Base-by-base conservation (phyloP, 2,797 vertebrate genomes). In the Apogon talboti region DNA sequence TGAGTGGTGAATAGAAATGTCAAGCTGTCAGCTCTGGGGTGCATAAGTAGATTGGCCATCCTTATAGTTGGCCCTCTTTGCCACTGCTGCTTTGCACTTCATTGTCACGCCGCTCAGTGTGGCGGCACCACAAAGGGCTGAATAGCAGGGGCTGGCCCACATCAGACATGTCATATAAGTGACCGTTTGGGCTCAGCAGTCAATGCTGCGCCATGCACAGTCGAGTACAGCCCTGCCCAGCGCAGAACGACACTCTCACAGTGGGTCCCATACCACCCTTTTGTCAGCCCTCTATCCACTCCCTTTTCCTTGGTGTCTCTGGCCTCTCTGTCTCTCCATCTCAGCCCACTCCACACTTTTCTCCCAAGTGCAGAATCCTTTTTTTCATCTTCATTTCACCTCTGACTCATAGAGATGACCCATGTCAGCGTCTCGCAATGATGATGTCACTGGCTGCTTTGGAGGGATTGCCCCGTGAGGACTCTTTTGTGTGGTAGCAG, bases 41-140 rank as follows among this genome's bases (percentile, higher is more conserved):
- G 91, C 90, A 93, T 94, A 92, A 94, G 92, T 92, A 94, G 94
- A 94, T 93, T 91, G 92, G 92, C 92, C 91, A 90, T 92, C 92
- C 91, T 93, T 93, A 91, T 91, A 91, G 91, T 89, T 87, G 90
- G 92, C 90, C 91, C 90, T 93, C 81, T 79, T 88, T 91, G 92
- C 89, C 91, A 90, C 90, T 79, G 86, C 90, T 90, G 92, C 92
- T 92, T 87, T 90, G 89, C 91, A 90, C 91, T 90, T 93, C 92
- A 94, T 94, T 95, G 93, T 94, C 91, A 89, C 89, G 74, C 88
- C 71, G 90, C 91, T 94, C 93, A 93, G 92, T 93, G 91, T 92
- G 90, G 88, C 87, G 87, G 86, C 85, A 83, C 87, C 89, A 94
- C 93, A 94, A 94, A 94, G 87, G 83, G 81, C 87, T 93, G 92